Evolutionary conservation across 2,888 invertebrate species (phyloP).

Genomic region (Phengaris arion): DNA sequence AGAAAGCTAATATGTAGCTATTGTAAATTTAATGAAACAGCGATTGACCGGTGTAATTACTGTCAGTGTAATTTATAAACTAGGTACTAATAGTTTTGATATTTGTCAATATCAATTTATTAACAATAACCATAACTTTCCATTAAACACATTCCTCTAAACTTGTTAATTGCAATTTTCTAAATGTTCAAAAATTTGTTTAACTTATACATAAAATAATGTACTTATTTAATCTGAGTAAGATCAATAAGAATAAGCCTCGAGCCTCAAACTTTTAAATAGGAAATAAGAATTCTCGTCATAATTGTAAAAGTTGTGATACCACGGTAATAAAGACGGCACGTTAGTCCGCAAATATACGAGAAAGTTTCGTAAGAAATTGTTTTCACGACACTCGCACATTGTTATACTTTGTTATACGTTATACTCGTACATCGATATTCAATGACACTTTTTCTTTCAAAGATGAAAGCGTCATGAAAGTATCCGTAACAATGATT

Average conservation of each 20-base stretch:
- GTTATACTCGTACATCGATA: conserved; percentile 20
- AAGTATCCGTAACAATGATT: conserved; percentile 20
- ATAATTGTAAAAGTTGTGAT: conserved; percentile 28
- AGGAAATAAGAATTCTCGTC: conserved; percentile 23
- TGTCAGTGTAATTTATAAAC: neutral
- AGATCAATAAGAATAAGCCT: neutral
- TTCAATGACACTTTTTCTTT: conserved; percentile 26
- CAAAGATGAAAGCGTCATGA: conserved; percentile 10
- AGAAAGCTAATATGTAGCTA: neutral
- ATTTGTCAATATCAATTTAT: neutral
- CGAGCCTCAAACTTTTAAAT: conserved; percentile 20
- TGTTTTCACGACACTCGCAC: conserved; percentile 16
- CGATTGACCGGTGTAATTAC: neutral
- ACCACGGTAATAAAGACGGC: conserved; percentile 13
- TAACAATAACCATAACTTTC: neutral
- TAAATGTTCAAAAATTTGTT: too few relatives aligned
- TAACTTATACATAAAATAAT: too few relatives aligned
- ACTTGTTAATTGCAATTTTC: too few relatives aligned
- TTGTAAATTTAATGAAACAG: neutral
- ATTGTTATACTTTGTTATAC: neutral
- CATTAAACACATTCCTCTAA: too few relatives aligned
- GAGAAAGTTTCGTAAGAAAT: conserved; percentile 10
- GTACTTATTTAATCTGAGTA: neutral
- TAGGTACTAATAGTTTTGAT: neutral
- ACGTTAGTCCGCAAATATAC: conserved; percentile 9